Conservation (phyloP, 1,140 invertebrate genomes). For the Procambarus virginalis region DNA sequence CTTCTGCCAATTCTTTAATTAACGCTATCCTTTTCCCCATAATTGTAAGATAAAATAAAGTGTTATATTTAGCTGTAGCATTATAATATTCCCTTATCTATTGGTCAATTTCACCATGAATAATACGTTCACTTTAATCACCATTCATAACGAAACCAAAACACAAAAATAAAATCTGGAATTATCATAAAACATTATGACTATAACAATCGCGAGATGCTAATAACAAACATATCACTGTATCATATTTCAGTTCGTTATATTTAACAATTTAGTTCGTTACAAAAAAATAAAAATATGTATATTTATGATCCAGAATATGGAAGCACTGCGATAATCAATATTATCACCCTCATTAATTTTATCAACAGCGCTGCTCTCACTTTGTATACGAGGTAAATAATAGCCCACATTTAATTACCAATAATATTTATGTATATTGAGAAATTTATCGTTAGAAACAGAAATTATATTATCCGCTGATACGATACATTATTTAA, state of each 20-base stretch:
- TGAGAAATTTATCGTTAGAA: not conserved
- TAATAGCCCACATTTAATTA: not conserved
- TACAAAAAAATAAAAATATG: not conserved
- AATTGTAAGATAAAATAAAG: too few relatives aligned
- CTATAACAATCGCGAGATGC: not conserved
- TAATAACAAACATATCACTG: not conserved
- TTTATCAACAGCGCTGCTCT: not conserved
- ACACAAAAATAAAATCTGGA: too few relatives aligned
- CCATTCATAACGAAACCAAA: too few relatives aligned
- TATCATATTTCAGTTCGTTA: not conserved
- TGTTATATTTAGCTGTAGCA: too few relatives aligned
- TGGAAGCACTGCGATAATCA: not conserved
- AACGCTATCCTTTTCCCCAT: too few relatives aligned
- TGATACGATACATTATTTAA: too few relatives aligned
- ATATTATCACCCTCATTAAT: not conserved
- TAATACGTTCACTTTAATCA: too few relatives aligned
- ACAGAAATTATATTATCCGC: too few relatives aligned
- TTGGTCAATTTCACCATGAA: too few relatives aligned
- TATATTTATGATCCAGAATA: not conserved
- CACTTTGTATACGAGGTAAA: not conserved
- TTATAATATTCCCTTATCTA: too few relatives aligned
- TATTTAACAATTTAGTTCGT: not conserved
- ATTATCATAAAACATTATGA: not conserved
- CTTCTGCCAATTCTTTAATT: too few relatives aligned
- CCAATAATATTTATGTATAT: not conserved